A percentile compares a stretch with the other conserved stretches of the same genome.
Evolutionary conservation across 1,140 invertebrate genomes (phyloP).

Genomic region (Drosophila jambulina): DNA sequence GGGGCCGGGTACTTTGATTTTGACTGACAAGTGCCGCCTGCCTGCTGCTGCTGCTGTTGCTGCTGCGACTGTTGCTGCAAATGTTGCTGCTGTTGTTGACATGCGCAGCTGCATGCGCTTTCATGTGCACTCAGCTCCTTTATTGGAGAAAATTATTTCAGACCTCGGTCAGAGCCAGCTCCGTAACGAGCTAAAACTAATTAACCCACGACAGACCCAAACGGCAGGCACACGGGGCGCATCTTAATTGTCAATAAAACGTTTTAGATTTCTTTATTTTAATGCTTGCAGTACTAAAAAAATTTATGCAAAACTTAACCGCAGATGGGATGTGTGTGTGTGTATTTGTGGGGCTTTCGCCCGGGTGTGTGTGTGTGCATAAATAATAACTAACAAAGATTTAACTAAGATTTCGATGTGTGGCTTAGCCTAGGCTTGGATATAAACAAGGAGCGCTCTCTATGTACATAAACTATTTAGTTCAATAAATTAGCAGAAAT

Average conservation of each 20-base stretch:
- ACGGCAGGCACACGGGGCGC: conserved; percentile 33
- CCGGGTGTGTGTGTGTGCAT: conserved; percentile 58
- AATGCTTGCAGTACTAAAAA: conserved; percentile 79
- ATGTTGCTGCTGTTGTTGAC: conserved; percentile 64
- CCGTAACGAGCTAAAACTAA: conserved; percentile 66
- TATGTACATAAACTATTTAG: conserved; percentile 54
- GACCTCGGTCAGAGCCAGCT: conserved; percentile 51
- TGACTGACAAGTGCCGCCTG: conserved; percentile 83
- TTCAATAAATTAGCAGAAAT: conserved; percentile 80
- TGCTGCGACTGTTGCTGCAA: conserved; percentile 19
- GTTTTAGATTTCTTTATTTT: conserved; percentile 76
- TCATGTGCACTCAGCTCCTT: conserved; percentile 72
- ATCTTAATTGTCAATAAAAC: conserved; percentile 79
- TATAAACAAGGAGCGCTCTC: conserved; percentile 50
- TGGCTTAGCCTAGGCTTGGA: conserved; percentile 52
- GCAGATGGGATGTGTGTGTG: conserved; percentile 55
- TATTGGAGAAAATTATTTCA: conserved; percentile 81
- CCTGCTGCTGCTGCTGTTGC: conserved; percentile 30
- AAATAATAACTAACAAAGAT: conserved; percentile 83
- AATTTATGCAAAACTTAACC: conserved; percentile 67
- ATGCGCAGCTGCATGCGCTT: conserved; percentile 80
- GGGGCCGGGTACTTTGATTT: conserved; percentile 77
- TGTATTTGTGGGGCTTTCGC: conserved; percentile 18
- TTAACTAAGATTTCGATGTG: conserved; percentile 69
- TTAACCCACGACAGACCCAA: conserved; percentile 63